Evolutionary conservation across 2,113 vertebrate genomes (phyloP).

Genomic region (Phrynosoma platyrhinos): DNA sequence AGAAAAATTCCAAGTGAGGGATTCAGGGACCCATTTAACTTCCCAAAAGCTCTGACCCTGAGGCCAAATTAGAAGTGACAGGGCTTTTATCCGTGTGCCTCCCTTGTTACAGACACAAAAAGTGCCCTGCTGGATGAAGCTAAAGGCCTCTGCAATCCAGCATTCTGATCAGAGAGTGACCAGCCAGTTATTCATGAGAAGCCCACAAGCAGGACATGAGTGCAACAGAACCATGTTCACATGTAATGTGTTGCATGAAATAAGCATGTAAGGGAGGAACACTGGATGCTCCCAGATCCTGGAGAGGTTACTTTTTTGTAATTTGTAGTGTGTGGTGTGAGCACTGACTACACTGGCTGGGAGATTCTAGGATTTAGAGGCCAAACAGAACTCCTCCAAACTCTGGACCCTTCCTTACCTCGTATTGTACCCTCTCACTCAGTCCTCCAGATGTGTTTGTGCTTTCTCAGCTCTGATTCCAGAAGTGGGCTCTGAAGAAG

Average conservation of each 20-base stretch:
- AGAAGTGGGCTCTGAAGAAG: not conserved
- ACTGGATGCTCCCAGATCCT: not conserved
- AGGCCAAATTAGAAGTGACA: not conserved
- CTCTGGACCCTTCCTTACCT: not conserved
- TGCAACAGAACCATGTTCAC: not conserved
- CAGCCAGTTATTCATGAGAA: not conserved
- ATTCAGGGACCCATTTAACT: not conserved
- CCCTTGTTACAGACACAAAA: not conserved
- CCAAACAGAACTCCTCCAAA: too few relatives aligned
- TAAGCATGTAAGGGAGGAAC: not conserved
- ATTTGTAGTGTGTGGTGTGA: too few relatives aligned
- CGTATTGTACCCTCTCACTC: too few relatives aligned
- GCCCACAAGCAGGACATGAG: not conserved
- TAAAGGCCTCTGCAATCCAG: not conserved
- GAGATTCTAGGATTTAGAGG: not conserved
- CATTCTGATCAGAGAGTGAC: not conserved
- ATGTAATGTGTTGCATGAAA: not conserved
- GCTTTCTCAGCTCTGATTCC: not conserved
- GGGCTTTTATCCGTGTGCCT: not conserved
- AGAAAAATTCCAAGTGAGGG: too few relatives aligned
- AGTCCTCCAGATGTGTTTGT: not conserved
- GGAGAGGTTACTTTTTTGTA: too few relatives aligned
- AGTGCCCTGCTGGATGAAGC: not conserved
- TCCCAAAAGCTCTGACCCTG: not conserved
- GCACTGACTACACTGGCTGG: not conserved